Percentiles rank a stretch among this genome's conserved stretches.
Conservation (phyloP, 2,888 invertebrate genomes). For the Geotrupes spiniger region DNA sequence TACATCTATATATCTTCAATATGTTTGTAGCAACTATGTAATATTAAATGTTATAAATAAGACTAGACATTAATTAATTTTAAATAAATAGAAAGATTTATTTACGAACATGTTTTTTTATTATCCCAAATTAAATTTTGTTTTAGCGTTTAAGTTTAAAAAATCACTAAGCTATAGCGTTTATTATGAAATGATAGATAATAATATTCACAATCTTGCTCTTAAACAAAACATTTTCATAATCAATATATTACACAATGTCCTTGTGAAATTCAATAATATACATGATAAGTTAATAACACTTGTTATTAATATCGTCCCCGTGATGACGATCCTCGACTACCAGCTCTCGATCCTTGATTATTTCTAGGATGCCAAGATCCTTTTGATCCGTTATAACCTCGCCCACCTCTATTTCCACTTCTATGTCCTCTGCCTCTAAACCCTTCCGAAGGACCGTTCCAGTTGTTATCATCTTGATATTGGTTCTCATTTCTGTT, state of each 20-base stretch:
- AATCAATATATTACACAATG: slow-evolving; percentile 16
- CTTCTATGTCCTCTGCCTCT: slow-evolving; percentile 20
- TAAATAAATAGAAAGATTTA: slow-evolving; percentile 4
- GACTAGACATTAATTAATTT: neutral
- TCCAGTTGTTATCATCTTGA: slow-evolving; percentile 26
- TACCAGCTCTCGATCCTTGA: slow-evolving; percentile 22
- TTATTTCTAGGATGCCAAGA: slow-evolving; percentile 18
- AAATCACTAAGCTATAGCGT: slow-evolving; percentile 4
- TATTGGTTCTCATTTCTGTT: slow-evolving; percentile 25
- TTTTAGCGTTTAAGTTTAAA: slow-evolving; percentile 3
- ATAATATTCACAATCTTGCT: slow-evolving; percentile 14
- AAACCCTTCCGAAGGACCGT: slow-evolving; percentile 24
- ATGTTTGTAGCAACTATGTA: neutral
- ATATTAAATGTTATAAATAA: neutral
- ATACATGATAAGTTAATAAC: slow-evolving; percentile 14
- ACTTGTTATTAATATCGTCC: slow-evolving; percentile 20
- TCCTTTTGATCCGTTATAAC: slow-evolving; percentile 7
- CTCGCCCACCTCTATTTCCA: slow-evolving; percentile 19
- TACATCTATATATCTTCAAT: slow-evolving; percentile 12
- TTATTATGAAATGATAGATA: slow-evolving; percentile 19
- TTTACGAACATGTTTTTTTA: slow-evolving; percentile 1
- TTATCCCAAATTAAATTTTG: slow-evolving; percentile 1
- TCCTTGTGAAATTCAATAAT: slow-evolving; percentile 16
- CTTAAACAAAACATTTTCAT: slow-evolving; percentile 12
- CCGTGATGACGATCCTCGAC: slow-evolving; percentile 22